Conservation (phyloP, 2,888 invertebrate species). For the Hyalella azteca region DNA sequence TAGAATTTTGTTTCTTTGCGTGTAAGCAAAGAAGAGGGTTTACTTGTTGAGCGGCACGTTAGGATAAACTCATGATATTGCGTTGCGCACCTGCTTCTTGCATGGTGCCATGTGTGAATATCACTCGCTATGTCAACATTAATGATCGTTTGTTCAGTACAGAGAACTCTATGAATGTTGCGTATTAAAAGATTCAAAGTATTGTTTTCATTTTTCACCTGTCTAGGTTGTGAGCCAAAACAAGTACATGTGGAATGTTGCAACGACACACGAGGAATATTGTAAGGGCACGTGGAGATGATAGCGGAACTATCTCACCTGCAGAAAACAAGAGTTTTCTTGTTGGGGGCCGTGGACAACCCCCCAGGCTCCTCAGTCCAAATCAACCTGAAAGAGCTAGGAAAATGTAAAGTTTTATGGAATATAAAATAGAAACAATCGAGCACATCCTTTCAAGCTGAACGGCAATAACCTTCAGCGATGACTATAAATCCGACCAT, state of each 20-base stretch:
- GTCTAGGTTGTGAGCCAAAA: background rate
- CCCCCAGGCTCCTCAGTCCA: slow-evolving; percentile 33
- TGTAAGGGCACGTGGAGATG: too few relatives aligned
- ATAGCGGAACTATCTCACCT: background rate
- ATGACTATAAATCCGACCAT: too few relatives aligned
- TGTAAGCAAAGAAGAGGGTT: too few relatives aligned
- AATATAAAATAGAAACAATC: background rate
- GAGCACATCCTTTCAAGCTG: too few relatives aligned
- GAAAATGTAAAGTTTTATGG: background rate
- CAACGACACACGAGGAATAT: too few relatives aligned
- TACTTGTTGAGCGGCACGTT: too few relatives aligned
- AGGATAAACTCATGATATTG: too few relatives aligned
- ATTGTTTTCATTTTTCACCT: background rate
- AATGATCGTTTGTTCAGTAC: slow-evolving; percentile 3
- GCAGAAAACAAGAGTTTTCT: slow-evolving; percentile 5
- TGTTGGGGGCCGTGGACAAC: slow-evolving; percentile 25
- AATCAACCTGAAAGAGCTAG: background rate
- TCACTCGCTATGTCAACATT: too few relatives aligned
- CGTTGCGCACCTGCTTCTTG: too few relatives aligned
- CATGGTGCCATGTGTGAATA: too few relatives aligned
- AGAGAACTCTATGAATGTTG: background rate
- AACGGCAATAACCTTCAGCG: too few relatives aligned
- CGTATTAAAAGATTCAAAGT: background rate
- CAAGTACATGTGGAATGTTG: background rate
- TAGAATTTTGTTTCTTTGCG: too few relatives aligned